Base-by-base conservation (phyloP, 2,797 vertebrate species). In the Liparis tanakae region DNA sequence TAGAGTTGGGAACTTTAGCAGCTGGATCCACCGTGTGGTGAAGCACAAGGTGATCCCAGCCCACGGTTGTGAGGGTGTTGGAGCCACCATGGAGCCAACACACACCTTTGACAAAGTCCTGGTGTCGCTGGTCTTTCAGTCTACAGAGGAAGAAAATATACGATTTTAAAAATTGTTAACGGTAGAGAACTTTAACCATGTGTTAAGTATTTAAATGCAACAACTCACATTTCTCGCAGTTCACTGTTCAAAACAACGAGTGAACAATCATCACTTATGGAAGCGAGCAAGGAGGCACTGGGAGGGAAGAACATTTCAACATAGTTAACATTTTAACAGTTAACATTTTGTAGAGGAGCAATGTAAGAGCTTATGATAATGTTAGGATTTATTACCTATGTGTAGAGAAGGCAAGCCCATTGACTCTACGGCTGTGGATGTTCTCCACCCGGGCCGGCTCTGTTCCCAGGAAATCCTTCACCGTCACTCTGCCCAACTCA, bases 41-140 rank as follows among this genome's bases (percentile, higher is more conserved):
- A 60, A 98, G 92, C 82, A 99, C 97, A 59, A 96, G 95, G 81
- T 99, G 98, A 88, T 99, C 98, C 97, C 98, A 99, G 70, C 97
- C 97, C 25, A 96, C 95, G 0, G 97, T 98, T 0, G 96, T 98
- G 70, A 99, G 93, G 20, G 93, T 92, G 79, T 92, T 89, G 13
- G 95, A 90, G 39, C 93, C 94, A 22, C 91, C 91, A 0, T 96
- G 96, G 62, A 92, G 95, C 98, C 98, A 99, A 0, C 94, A 95
- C 33, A 96, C 94, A 30, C 96, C 96, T 73, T 91, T 95, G 46
- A 98, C 96, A 80, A 97, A 99, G 90, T 99, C 98, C 89, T 92
- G 94, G 85, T 99, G 98, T 53, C 92, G 93, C 34, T 84, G 86
- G 89, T 95, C 94, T 90, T 96, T 92, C 82, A 96, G 95, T 82